Evolutionary conservation across 2,888 invertebrate genomes (phyloP).

Genomic region (Pemphredon lugubris): DNA sequence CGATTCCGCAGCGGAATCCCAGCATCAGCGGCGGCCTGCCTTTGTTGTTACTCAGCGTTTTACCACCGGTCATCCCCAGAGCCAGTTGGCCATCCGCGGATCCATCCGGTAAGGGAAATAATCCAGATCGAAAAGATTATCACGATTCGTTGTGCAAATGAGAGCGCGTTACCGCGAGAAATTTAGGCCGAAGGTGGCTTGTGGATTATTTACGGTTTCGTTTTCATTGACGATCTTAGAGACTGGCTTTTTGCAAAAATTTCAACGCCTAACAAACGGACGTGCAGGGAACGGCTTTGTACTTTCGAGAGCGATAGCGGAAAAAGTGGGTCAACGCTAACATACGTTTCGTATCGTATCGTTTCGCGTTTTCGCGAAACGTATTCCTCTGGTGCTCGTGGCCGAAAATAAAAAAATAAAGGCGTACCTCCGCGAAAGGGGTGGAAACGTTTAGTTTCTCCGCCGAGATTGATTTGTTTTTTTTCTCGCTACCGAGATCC

Average conservation of each 20-base stretch:
- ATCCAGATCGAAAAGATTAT: too few species aligned
- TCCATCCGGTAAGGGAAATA: slow-evolving; percentile 76
- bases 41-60: slow-evolving; percentile 86
- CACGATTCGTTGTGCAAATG: slow-evolving; percentile 54
- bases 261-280: neutral
- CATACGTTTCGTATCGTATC: slow-evolving; percentile 12
- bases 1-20: slow-evolving; percentile 84
- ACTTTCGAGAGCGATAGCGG: slow-evolving; percentile 3
- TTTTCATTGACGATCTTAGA: too few species aligned
- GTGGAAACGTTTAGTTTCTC: too few species aligned
- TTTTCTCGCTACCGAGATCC: too few species aligned
- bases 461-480: too few species aligned
- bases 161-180: neutral
- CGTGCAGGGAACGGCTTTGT: neutral
- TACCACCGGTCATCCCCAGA: slow-evolving; percentile 89
- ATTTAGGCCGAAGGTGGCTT: too few species aligned
- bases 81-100: slow-evolving; percentile 91
- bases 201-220: too few species aligned
- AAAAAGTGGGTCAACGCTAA: slow-evolving; percentile 15
- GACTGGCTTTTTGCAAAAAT: too few species aligned
- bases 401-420: too few species aligned
- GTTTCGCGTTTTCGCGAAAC: slow-evolving; percentile 1
- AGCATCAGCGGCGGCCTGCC: slow-evolving; percentile 88
- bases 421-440: too few species aligned
- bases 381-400: neutral